A percentile compares a stretch with the other conserved stretches of the same genome.
Conservation (phyloP, 2,888 invertebrate species). For the Oligia fasciuncula region DNA sequence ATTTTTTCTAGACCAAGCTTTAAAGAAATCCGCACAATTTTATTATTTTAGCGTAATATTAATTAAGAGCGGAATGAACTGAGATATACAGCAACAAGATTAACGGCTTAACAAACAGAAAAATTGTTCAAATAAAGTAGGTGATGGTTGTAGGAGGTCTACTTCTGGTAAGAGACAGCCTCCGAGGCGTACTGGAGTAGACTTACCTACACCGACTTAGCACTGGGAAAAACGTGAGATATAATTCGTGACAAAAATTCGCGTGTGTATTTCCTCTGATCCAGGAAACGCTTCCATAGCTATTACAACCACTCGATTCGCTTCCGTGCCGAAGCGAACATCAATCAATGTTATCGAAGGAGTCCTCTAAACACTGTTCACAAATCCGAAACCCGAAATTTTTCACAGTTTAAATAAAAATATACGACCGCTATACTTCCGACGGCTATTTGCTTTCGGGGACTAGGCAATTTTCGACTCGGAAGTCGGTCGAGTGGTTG, state of each 20-base stretch:
- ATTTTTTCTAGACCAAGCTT: background rate
- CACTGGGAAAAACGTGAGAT: background rate
- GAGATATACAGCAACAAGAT: conserved; percentile 50
- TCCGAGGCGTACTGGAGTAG: background rate
- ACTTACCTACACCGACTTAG: background rate
- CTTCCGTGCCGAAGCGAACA: too few relatives aligned
- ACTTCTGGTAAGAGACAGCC: conserved; percentile 3
- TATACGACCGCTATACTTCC: too few relatives aligned
- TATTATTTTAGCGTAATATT: conserved; percentile 23
- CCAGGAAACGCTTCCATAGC: too few relatives aligned
- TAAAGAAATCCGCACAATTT: conserved; percentile 15
- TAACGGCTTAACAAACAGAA: conserved; percentile 66
- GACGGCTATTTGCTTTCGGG: too few relatives aligned
- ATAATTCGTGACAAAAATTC: background rate
- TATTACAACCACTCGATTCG: too few relatives aligned
- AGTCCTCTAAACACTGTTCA: too few relatives aligned
- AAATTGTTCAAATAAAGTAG: conserved; percentile 63
- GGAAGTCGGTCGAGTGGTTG: too few relatives aligned
- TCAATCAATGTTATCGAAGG: too few relatives aligned
- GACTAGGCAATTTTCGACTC: too few relatives aligned
- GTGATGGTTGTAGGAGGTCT: conserved; percentile 11
- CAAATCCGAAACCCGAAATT: too few relatives aligned
- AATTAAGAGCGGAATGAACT: conserved; percentile 38
- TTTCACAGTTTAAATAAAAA: too few relatives aligned
- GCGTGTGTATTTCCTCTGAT: background rate